phyloP scores from a whole-genome alignment of 2,888 invertebrate genomes.

The Anaspis maculata region DNA sequence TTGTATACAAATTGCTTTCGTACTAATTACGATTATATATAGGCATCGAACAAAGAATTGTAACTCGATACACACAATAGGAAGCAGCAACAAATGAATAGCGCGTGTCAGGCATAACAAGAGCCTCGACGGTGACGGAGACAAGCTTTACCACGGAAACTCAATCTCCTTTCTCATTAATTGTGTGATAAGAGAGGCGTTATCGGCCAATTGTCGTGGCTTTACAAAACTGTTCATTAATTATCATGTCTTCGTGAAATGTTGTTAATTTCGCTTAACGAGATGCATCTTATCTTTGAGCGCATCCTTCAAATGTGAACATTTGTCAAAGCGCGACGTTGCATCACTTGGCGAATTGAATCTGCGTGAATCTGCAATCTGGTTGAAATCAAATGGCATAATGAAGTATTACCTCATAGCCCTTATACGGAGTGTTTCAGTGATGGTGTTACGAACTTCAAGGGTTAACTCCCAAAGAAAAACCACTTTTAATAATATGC shows the following conservation, averaged over 20 bases:
- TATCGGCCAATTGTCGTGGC: constrained; percentile 34
- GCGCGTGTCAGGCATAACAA: constrained; percentile 17
- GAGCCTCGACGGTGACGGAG: constrained; percentile 16
- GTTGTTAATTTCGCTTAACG: constrained; percentile 36
- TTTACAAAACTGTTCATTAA: constrained; percentile 38
- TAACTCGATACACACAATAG: constrained; percentile 14
- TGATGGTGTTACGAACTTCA: too few relatives aligned
- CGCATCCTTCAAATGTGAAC: not conserved
- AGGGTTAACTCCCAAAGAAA: too few relatives aligned
- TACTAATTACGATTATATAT: constrained; percentile 3
- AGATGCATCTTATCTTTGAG: too few relatives aligned
- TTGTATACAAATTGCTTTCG: constrained; percentile 1
- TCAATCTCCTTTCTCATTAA: constrained; percentile 37
- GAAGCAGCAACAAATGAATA: constrained; percentile 23
- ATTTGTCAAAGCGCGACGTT: too few relatives aligned
- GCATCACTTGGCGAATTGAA: too few relatives aligned
- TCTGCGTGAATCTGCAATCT: too few relatives aligned
- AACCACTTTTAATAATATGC: too few relatives aligned
- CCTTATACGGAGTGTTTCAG: too few relatives aligned
- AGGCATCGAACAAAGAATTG: constrained; percentile 7
- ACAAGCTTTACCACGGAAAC: constrained; percentile 25
- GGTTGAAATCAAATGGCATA: too few relatives aligned
- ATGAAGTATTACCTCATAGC: too few relatives aligned
- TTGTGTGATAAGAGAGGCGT: constrained; percentile 35
- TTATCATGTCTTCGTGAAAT: too few relatives aligned